Evolutionary conservation across 2,113 vertebrate species (phyloP).

Genomic region (Acinonyx jubatus): DNA sequence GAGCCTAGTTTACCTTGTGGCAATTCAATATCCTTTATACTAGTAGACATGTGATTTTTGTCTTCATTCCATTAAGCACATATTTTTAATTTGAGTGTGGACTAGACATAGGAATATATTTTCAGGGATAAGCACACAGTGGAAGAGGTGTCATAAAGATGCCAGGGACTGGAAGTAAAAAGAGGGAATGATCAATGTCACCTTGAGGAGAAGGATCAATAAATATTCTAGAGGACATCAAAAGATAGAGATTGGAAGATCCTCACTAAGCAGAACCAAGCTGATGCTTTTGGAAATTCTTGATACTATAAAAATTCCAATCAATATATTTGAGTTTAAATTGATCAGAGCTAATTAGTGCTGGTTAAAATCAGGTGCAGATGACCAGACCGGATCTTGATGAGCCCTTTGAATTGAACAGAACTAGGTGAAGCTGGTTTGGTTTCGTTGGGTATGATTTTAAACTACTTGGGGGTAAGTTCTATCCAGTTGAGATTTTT

Average conservation of each 20-base stretch:
- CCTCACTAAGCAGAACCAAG: neutral
- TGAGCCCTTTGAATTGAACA: neutral
- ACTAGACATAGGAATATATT: neutral
- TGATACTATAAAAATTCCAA: neutral
- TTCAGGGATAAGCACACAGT: neutral
- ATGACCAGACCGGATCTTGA: neutral
- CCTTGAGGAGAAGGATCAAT: neutral
- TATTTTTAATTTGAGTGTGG: neutral
- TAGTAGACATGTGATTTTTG: neutral
- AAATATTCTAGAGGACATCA: neutral
- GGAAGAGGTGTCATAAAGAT: neutral
- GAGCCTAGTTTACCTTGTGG: neutral
- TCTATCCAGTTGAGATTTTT: neutral
- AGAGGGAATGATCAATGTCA: neutral
- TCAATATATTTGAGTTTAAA: neutral
- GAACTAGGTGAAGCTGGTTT: neutral
- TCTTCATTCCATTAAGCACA: neutral
- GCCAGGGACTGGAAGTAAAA: neutral
- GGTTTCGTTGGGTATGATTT: neutral
- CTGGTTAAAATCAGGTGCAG: neutral
- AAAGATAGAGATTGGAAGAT: neutral
- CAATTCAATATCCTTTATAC: neutral
- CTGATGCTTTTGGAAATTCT: neutral
- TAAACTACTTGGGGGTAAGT: neutral
- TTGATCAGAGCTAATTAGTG: neutral